Base-by-base conservation (phyloP, 2,888 invertebrate species). In the Drosophila subsilvestris region DNA sequence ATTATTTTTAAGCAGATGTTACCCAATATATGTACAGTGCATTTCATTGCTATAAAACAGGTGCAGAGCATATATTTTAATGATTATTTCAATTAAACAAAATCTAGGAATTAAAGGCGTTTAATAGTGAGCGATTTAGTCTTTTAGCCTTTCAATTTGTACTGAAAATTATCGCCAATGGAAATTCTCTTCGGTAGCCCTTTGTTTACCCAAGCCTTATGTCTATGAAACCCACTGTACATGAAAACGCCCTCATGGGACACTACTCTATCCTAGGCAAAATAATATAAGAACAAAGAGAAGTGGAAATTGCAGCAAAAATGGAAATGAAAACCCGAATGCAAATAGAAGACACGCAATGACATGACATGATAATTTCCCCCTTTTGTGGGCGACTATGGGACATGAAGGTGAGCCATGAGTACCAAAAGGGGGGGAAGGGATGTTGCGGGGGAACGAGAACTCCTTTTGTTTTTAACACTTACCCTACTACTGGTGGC, bases 381-480 rank as follows among this genome's bases (percentile, higher is more conserved):
- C 49, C 81, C 42, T 54, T 50, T 84, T 55, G 72, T 71, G 74
- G 75, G 81, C 57, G 65, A 67, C 37, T 29, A 27, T 32, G 12
- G 49, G 49, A 63, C 25, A 55, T 22, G 20, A 61, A 69, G 70
- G 60, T 57, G 60, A 51, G 63, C 60, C 62, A 44, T 49, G 49
- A 37, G 43, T 32, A 32, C 12, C 14, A 20, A 45, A 29, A 55
- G 56, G 47, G 18, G 60, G 18, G 42, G 8, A 61, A 22, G 53
- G 42, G 47, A 48, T 29, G 22, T 27, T n/a, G 49, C 53, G 48
- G 56, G 59, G 54, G 54, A 66, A 54, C 71, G 75, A 69, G 57
- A 45, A 76, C 85, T 85, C 76, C 82, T 86, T 86, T 86, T 86
- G 85, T 85, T 85, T 85, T 85, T 86, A 82, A 86, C 85, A 86